Percentiles rank a stretch among this genome's conserved stretches.
phyloP scores from a whole-genome alignment of 2,797 vertebrate genomes.

The Phrynocephalus guinanensis region DNA sequence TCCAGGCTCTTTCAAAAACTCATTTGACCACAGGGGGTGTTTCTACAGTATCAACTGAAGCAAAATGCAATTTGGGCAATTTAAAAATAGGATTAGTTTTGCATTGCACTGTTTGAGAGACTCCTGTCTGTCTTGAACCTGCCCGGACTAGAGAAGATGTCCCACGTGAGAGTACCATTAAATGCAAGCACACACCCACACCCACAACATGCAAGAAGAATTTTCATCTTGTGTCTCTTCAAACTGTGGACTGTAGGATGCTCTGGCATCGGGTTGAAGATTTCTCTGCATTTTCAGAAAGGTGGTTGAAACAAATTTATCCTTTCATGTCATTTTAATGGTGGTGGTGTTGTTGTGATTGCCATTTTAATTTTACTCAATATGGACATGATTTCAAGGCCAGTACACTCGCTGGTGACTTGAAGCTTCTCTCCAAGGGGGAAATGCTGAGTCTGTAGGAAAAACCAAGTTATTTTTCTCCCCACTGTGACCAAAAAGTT shows the following conservation, averaged over 20 bases:
- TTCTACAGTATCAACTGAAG: constrained; percentile 13
- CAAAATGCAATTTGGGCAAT: neutral
- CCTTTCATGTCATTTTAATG: neutral
- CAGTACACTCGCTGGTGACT: no score
- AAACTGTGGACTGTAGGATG: neutral
- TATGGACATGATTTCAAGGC: neutral
- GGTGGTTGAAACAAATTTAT: neutral
- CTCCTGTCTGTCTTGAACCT: neutral
- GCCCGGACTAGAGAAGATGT: neutral
- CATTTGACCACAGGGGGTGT: neutral
- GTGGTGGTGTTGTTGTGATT: neutral
- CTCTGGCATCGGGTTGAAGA: no score
- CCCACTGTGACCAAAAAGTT: neutral
- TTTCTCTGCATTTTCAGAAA: neutral
- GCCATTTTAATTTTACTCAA: neutral
- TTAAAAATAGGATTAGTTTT: neutral
- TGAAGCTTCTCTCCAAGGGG: neutral
- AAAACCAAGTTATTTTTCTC: neutral
- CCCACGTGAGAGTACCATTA: neutral
- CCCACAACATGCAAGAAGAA: neutral
- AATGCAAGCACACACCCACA: neutral
- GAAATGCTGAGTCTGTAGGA: neutral
- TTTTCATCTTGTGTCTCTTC: neutral
- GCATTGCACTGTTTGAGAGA: no score
- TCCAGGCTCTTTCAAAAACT: neutral